Conservation (phyloP, 1,140 invertebrate species). For the Trissolcus basalis region DNA sequence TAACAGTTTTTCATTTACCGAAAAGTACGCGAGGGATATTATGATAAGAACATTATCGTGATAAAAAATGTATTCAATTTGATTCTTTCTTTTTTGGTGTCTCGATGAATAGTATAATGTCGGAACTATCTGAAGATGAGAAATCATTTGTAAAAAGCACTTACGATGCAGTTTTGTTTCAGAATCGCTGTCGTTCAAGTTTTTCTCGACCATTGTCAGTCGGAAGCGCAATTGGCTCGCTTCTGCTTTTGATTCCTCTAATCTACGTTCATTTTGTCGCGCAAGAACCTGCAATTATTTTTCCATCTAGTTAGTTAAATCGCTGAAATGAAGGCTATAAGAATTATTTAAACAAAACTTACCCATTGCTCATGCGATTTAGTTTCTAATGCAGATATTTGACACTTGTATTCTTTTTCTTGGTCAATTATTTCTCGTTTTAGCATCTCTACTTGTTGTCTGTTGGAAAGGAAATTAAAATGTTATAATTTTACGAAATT, state of each 20-base stretch:
- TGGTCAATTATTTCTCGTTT: conserved; percentile 87
- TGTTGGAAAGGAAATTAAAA: conserved; percentile 15
- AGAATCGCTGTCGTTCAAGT: conserved; percentile 71
- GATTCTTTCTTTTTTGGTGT: too few relatives aligned
- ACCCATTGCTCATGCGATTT: conserved; percentile 87
- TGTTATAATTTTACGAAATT: too few relatives aligned
- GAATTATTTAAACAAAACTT: too few relatives aligned
- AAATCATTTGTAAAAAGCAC: conserved; percentile 53
- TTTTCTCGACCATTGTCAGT: conserved; percentile 80
- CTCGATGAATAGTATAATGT: too few relatives aligned
- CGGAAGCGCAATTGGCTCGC: conserved; percentile 84
- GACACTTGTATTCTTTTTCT: conserved; percentile 85
- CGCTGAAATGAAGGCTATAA: too few relatives aligned
- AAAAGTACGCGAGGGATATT: too few relatives aligned
- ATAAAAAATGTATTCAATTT: too few relatives aligned
- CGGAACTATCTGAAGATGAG: too few relatives aligned
- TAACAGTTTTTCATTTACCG: too few relatives aligned
- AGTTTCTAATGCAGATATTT: conserved; percentile 84
- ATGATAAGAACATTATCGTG: too few relatives aligned
- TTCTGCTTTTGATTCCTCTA: conserved; percentile 86
- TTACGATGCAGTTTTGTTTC: conserved; percentile 74
- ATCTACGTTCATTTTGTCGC: conserved; percentile 83
- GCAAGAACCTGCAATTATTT: conserved; percentile 77
- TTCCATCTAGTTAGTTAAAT: background rate
- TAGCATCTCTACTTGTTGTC: conserved; percentile 83